A percentile compares a stretch with the other conserved stretches of the same genome.
phyloP scores from a whole-genome alignment of 92 coral and sea anemone genomes.

The Anthopleura xanthogrammica region DNA sequence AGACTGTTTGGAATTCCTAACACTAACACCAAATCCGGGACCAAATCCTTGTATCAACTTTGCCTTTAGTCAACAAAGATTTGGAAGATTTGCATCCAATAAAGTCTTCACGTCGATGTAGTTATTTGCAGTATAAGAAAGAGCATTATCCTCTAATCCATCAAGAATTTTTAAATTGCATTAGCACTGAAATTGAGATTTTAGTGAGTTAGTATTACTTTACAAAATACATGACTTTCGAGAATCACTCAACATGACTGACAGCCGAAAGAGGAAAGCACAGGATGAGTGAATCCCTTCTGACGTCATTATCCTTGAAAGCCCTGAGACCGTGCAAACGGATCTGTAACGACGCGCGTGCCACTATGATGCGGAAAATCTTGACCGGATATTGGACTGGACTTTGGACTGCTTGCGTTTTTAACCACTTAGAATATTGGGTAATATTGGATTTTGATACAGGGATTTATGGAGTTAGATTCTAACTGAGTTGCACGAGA shows the following conservation, averaged over 20 bases:
- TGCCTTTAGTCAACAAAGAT: not conserved
- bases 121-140: not conserved
- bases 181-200: not conserved
- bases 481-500: too few species aligned
- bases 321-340: not conserved
- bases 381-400: not conserved
- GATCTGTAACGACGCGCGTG: conserved; percentile 9
- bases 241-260: conserved; percentile 1
- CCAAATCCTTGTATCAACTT: not conserved
- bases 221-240: not conserved
- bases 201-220: not conserved
- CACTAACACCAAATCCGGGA: not conserved
- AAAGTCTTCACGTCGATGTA: not conserved
- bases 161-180: not conserved
- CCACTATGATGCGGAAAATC: not conserved
- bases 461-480: too few species aligned
- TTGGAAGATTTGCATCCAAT: not conserved
- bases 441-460: too few species aligned
- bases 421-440: not conserved
- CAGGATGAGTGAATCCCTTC: not conserved
- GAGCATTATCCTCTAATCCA: not conserved
- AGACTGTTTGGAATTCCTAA: not conserved
- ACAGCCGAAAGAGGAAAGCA: not conserved
- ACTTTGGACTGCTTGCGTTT: not conserved
- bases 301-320: not conserved